Evolutionary conservation across 1,140 invertebrate species (phyloP).

Genomic region (Drosophila serrata): DNA sequence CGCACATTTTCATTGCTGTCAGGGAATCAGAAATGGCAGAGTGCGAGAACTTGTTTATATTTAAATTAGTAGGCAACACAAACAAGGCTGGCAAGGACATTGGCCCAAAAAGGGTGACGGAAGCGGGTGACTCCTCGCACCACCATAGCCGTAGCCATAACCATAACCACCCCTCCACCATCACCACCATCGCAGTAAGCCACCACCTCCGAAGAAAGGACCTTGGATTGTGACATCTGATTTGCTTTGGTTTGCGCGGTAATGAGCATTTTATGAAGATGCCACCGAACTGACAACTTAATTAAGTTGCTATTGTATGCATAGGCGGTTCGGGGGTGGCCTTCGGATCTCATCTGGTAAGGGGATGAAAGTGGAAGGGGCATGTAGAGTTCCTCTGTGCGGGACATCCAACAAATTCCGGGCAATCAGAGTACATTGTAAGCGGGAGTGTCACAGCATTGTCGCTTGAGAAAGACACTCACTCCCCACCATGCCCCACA

Average conservation of each 20-base stretch:
- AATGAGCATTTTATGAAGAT: slow-evolving; percentile 77
- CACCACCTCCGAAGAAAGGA: slow-evolving; percentile 38
- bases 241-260: slow-evolving; percentile 63
- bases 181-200: background rate
- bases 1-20: slow-evolving; percentile 70
- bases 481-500: slow-evolving; percentile 16
- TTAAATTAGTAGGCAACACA: slow-evolving; percentile 78
- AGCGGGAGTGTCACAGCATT: slow-evolving; percentile 18
- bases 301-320: slow-evolving; percentile 78
- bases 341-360: background rate
- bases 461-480: background rate
- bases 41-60: slow-evolving; percentile 77
- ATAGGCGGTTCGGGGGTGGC: slow-evolving; percentile 34
- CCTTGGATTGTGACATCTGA: slow-evolving; percentile 73
- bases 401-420: slow-evolving; percentile 28
- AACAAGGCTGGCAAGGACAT: slow-evolving; percentile 52
- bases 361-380: background rate
- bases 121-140: slow-evolving; percentile 25
- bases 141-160: slow-evolving; percentile 16
- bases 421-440: slow-evolving; percentile 69
- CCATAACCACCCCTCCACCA: slow-evolving; percentile 9
- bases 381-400: slow-evolving; percentile 14
- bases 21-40: slow-evolving; percentile 53
- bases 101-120: slow-evolving; percentile 59
- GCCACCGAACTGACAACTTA: slow-evolving; percentile 73